Conservation (phyloP, 2,888 invertebrate genomes). For the Notodonta dromedarius region DNA sequence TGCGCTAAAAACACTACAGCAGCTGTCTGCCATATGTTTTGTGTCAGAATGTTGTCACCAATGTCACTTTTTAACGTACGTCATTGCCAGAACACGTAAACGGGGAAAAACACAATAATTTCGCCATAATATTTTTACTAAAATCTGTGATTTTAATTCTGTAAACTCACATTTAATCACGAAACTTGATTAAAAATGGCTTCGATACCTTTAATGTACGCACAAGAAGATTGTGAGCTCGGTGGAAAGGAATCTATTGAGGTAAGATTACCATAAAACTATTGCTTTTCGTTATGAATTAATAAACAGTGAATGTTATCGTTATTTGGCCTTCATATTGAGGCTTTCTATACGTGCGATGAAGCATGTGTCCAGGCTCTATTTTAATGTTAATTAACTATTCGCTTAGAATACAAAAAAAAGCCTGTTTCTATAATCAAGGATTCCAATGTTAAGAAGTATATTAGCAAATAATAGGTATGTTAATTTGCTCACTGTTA, state of each 20-base stretch:
- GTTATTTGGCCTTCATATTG: conserved; percentile 38
- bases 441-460: not conserved
- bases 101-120: conserved; percentile 30
- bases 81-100: conserved; percentile 39
- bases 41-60: not conserved
- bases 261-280: conserved; percentile 49
- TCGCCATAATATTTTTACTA: conserved; percentile 18
- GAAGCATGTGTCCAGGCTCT: conserved; percentile 3
- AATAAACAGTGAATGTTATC: conserved; percentile 29
- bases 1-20: conserved; percentile 5
- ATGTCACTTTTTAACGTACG: conserved; percentile 26
- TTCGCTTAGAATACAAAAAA: not conserved
- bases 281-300: conserved; percentile 10
- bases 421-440: not conserved
- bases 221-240: conserved; percentile 86
- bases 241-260: conserved; percentile 86
- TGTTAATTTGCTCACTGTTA: conserved; percentile 12
- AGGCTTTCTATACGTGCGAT: not conserved
- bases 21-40: conserved; percentile 6
- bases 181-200: conserved; percentile 59
- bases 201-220: conserved; percentile 85
- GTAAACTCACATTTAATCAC: conserved; percentile 6
- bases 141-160: conserved; percentile 11
- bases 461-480: conserved; percentile 8
- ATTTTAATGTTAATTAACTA: conserved; percentile 24